Evolutionary conservation across 2,113 vertebrate species (phyloP).

Genomic region (Channa argus): DNA sequence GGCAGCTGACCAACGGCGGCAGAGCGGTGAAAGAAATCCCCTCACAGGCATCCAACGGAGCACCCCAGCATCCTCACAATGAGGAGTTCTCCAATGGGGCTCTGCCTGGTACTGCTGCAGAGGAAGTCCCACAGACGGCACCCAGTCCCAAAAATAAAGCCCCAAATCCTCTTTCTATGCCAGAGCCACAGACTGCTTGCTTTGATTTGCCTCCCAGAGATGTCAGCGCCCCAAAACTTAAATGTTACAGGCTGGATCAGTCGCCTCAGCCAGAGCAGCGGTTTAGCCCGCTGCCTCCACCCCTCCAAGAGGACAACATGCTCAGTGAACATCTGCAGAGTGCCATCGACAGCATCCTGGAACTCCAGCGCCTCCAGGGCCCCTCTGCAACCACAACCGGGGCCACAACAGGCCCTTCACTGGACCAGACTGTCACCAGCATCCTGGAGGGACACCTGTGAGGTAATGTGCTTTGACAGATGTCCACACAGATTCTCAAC

Average conservation of each 20-base stretch:
- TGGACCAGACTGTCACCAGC: slow-evolving; percentile 83
- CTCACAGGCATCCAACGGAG: slow-evolving; percentile 41
- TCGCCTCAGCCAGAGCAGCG: slow-evolving; percentile 46
- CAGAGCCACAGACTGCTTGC: slow-evolving; percentile 44
- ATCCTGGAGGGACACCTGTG: slow-evolving; percentile 80
- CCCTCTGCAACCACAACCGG: slow-evolving; percentile 64
- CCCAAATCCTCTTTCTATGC: slow-evolving; percentile 29
- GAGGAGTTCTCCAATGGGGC: slow-evolving; percentile 52
- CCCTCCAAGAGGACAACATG: slow-evolving; percentile 79
- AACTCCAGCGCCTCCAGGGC: slow-evolving; percentile 85
- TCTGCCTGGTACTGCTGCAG: slow-evolving; percentile 6
- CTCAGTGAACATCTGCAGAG: slow-evolving; percentile 87
- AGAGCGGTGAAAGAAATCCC: slow-evolving; percentile 39
- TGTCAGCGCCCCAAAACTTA: slow-evolving; percentile 68
- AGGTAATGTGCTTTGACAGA: slow-evolving; percentile 37
- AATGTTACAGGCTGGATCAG: slow-evolving; percentile 65
- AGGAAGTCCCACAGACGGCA: slow-evolving; percentile 33
- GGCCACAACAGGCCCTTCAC: slow-evolving; percentile 50
- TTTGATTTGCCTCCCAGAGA: slow-evolving; percentile 59
- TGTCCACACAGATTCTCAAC: slow-evolving; percentile 2
- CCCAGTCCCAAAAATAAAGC: slow-evolving; percentile 43
- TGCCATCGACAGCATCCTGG: slow-evolving; percentile 87
- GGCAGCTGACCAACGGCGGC: slow-evolving; percentile 78
- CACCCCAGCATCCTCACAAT: neutral
- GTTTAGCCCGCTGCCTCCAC: slow-evolving; percentile 34